Percentiles rank a stretch among this genome's conserved stretches.
These are phyloP conservation scores for Adelosebastes latens DNA, from an alignment of 2,797 vertebrate species.

Conservation along the genomic window DNA sequence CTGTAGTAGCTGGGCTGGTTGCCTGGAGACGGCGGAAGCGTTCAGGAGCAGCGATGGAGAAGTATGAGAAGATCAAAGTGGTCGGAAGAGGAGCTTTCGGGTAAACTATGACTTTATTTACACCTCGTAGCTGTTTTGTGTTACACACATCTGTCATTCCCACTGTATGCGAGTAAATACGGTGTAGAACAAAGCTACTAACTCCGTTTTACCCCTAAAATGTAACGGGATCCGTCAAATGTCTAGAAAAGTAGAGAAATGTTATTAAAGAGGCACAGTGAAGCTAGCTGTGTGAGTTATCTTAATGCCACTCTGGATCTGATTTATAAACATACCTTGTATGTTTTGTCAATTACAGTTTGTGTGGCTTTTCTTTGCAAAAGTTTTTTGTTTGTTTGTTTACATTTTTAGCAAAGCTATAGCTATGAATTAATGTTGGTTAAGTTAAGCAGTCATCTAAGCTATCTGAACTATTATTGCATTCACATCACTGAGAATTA, in stretches of 20 bases:
- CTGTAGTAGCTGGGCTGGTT: constrained; percentile 77
- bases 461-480: neutral
- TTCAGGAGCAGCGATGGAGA: constrained; percentile 88
- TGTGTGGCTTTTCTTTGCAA: neutral
- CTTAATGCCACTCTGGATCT: neutral
- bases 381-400: neutral
- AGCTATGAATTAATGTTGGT: neutral
- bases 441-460: neutral
- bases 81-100: constrained; percentile 98
- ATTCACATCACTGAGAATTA: neutral
- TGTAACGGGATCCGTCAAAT: constrained; percentile 23
- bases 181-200: neutral
- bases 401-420: neutral
- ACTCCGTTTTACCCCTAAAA: neutral
- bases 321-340: neutral
- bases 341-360: neutral
- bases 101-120: constrained; percentile 79
- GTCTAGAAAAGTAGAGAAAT: neutral
- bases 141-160: neutral
- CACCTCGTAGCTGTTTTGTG: neutral
- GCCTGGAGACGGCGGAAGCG: constrained; percentile 78
- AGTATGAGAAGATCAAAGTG: constrained; percentile 97
- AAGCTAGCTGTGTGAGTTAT: neutral
- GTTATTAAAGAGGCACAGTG: neutral
- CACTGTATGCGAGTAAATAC: neutral